phyloP scores from a whole-genome alignment of 1,140 invertebrate species.

The Brachionus koreanus region DNA sequence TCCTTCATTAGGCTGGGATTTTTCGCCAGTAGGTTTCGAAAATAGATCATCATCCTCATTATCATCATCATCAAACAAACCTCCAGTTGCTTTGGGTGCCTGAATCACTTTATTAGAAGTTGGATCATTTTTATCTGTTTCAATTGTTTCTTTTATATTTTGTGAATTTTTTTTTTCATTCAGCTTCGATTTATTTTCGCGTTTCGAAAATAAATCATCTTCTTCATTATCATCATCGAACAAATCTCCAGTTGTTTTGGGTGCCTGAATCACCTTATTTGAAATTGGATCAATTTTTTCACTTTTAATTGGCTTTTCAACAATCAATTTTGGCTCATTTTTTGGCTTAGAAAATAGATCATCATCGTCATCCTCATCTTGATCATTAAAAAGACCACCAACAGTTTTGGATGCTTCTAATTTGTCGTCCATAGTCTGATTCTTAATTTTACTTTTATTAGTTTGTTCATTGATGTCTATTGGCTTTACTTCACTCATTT shows the following conservation, averaged over 20 bases:
- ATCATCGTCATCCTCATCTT: neutral
- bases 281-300: neutral
- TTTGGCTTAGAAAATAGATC: neutral
- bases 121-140: neutral
- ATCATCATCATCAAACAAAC: conserved; percentile 24
- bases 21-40: neutral
- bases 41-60: neutral
- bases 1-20: neutral
- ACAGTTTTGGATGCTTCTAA: neutral
- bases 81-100: neutral
- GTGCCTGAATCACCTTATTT: neutral
- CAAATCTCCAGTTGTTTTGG: neutral
- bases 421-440: neutral
- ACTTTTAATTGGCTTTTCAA: neutral
- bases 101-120: neutral
- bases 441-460: neutral
- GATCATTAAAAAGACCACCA: neutral
- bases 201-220: neutral
- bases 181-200: neutral
- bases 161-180: neutral
- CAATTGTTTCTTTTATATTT: neutral
- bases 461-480: neutral
- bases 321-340: neutral
- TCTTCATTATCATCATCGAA: conserved; percentile 31
- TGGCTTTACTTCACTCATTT: neutral